These are phyloP conservation scores for Xiphophorus maculatus DNA, from an alignment of 2,113 vertebrate genomes.

Conservation along the genomic window DNA sequence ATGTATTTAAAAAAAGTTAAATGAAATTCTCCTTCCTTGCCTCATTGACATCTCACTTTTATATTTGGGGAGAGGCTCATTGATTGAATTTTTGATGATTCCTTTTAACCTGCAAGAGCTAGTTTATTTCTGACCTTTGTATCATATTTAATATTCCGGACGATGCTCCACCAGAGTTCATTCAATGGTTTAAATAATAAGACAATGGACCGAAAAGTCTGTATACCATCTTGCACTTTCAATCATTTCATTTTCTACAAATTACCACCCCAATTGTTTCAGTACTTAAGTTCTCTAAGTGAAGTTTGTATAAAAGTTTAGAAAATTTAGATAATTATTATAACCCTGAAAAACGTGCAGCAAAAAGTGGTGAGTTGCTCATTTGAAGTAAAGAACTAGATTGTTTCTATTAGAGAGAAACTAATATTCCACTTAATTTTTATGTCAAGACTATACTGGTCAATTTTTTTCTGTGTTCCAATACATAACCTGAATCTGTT, in stretches of 20 bases:
- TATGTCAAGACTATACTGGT: too few species aligned
- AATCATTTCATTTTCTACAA: not conserved
- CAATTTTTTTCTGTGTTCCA: not conserved
- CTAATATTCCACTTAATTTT: not conserved
- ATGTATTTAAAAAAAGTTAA: not conserved
- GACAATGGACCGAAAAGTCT: not conserved
- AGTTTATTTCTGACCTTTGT: not conserved
- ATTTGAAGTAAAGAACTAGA: not conserved
- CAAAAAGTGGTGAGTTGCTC: too few species aligned
- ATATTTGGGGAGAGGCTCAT: constrained; percentile 2
- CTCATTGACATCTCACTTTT: not conserved
- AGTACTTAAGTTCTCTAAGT: not conserved
- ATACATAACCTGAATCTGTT: not conserved
- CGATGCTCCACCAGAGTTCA: not conserved
- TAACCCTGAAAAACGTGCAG: not conserved
- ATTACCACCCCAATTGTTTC: not conserved
- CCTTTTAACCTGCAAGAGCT: constrained; percentile 1
- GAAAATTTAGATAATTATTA: not conserved
- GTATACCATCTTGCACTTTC: not conserved
- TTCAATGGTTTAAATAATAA: not conserved
- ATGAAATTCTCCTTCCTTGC: not conserved
- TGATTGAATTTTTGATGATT: constrained; percentile 29
- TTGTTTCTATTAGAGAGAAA: not conserved
- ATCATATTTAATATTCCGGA: not conserved
- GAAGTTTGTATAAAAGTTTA: not conserved